Base-by-base conservation (phyloP, 2,888 invertebrate species). In the Syrphus vitripennis region DNA sequence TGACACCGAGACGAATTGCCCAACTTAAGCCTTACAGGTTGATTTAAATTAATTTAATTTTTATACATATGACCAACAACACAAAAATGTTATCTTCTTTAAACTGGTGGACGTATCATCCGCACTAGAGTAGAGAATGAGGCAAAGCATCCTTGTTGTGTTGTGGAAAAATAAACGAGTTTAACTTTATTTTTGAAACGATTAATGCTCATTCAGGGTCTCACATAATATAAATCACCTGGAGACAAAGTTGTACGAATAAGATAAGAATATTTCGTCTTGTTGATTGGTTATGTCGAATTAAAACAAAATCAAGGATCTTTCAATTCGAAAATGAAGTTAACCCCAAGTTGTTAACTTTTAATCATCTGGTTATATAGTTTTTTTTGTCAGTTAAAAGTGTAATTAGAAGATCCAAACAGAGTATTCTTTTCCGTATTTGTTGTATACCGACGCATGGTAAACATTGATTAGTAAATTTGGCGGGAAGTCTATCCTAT, bases 41-140 rank as follows among this genome's bases (percentile, higher is more conserved):
- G 76, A 77, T 61, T 82, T 84, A 84, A 81, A 67, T 84, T 84
- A 84, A 84, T 81, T 84, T 59, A 84, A 83, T 83, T 75, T 83
- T n/a, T n/a, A n/a, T n/a, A n/a, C n/a, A n/a, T n/a, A n/a, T n/a
- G n/a, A n/a, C n/a, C n/a, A n/a, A 83, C 59, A 70, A 65, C 57
- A 57, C 31, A 72, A 10, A 31, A 71, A 24, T 50, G 14, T 7
- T 50, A 50, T 50, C 50, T 50, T 26, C 50, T 50, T 50, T 4
- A 48, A 21, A 21, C 21, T 19, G 21, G n/a, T n/a, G n/a, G n/a
- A n/a, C 12, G 21, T 6, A 9, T 48, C 48, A 48, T 48, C 14
- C 21, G 34, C 34, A 21, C 5, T 48, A 24, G 48, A 21, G 21
- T 4, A 48, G 10, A 48, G 14, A 24, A 21, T 48, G 14, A 48